These are phyloP conservation scores for Adrianichthys oophorus DNA, from an alignment of 2,797 vertebrate species.

Conservation along the genomic window DNA sequence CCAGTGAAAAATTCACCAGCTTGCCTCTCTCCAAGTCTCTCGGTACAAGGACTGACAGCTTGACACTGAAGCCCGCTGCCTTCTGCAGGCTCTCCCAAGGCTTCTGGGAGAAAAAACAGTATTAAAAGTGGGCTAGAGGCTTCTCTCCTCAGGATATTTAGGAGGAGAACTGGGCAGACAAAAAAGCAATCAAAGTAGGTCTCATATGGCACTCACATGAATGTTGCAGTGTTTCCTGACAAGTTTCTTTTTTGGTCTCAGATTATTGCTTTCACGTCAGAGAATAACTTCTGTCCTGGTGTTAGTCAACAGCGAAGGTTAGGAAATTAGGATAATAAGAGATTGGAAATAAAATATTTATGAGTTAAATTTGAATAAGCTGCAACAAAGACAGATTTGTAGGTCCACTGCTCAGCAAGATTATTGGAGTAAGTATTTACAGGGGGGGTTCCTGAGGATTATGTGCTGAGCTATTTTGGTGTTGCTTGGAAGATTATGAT, in stretches of 20 bases:
- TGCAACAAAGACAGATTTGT: slow-evolving; percentile 66
- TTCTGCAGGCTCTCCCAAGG: slow-evolving; percentile 37
- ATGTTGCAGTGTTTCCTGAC: slow-evolving; percentile 50
- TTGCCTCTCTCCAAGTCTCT: slow-evolving; percentile 1
- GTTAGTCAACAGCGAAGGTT: slow-evolving; percentile 42
- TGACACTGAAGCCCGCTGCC: slow-evolving; percentile 38
- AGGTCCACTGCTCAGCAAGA: slow-evolving; percentile 52
- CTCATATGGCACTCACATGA: slow-evolving; percentile 53
- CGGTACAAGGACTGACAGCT: slow-evolving; percentile 25
- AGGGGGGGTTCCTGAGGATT: slow-evolving; percentile 42
- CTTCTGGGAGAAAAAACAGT: slow-evolving; percentile 46
- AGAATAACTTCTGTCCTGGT: slow-evolving; percentile 39
- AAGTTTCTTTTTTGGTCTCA: slow-evolving; percentile 26
- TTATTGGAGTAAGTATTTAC: slow-evolving; percentile 56
- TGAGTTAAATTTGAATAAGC: slow-evolving; percentile 75
- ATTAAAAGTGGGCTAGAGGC: slow-evolving; percentile 40
- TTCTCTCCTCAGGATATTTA: slow-evolving; percentile 53
- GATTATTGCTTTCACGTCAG: slow-evolving; percentile 42
- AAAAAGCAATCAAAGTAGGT: slow-evolving; percentile 57
- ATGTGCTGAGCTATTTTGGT: slow-evolving; percentile 58
- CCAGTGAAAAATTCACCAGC: slow-evolving; percentile 41
- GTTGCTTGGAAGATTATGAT: slow-evolving; percentile 26
- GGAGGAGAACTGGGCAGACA: slow-evolving; percentile 46
- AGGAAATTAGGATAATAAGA: slow-evolving; percentile 67
- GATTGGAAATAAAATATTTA: slow-evolving; percentile 74